These are phyloP conservation scores for Anolis sagrei DNA, from an alignment of 2,113 vertebrate genomes.

Conservation along the genomic window DNA sequence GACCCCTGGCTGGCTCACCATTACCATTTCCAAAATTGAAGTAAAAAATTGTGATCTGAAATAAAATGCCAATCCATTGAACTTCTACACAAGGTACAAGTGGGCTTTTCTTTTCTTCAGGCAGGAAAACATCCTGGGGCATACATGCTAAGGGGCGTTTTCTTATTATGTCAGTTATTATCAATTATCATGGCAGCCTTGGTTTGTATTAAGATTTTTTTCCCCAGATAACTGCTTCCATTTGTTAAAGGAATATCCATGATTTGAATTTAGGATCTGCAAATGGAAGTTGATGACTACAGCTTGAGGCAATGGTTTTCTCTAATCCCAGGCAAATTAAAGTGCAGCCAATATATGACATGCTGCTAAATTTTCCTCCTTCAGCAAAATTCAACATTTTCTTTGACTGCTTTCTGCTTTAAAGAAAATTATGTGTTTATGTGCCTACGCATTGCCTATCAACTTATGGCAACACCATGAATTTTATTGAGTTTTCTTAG, in stretches of 20 bases:
- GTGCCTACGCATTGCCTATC: too few species aligned
- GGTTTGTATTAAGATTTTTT: not conserved
- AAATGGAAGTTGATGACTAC: not conserved
- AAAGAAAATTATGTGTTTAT: slow-evolving; percentile 10
- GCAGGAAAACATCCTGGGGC: too few species aligned
- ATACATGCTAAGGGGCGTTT: not conserved
- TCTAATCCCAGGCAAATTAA: not conserved
- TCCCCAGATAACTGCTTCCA: not conserved
- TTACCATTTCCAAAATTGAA: too few species aligned
- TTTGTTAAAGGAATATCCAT: not conserved
- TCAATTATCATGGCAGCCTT: not conserved
- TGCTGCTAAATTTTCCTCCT: not conserved
- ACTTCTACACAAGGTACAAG: not conserved
- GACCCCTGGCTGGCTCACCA: too few species aligned
- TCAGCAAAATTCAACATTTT: slow-evolving; percentile 12
- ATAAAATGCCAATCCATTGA: too few species aligned
- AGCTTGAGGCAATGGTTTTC: not conserved
- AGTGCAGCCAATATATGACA: slow-evolving; percentile 3
- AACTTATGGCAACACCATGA: too few species aligned
- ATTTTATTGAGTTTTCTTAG: too few species aligned
- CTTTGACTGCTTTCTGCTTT: slow-evolving; percentile 5
- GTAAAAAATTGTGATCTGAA: too few species aligned
- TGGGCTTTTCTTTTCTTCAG: too few species aligned
- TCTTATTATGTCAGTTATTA: not conserved
- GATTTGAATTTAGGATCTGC: not conserved